Conservation (phyloP, 2,797 vertebrate genomes). For the Acanthis flammea region DNA sequence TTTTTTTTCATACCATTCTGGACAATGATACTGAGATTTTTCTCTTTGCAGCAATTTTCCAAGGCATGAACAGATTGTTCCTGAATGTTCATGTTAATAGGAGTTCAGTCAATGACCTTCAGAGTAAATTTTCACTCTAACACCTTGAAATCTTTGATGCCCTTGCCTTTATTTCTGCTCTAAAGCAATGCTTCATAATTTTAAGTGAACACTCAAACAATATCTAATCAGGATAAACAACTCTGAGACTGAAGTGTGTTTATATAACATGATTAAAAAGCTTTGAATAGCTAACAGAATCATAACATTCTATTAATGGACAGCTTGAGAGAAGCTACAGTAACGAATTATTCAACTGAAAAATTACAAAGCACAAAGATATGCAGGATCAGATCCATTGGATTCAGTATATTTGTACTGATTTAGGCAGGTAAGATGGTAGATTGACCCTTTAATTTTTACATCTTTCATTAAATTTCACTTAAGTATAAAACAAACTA, state of each 20-base stretch:
- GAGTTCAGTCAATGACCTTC: constrained; percentile 2
- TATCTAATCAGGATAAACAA: constrained; percentile 36
- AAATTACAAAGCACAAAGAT: background rate
- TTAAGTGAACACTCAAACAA: background rate
- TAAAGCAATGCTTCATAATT: background rate
- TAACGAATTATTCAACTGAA: background rate
- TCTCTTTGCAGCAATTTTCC: background rate
- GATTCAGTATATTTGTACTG: background rate
- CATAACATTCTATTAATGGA: background rate
- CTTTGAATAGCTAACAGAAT: constrained; percentile 2
- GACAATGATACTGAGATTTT: background rate
- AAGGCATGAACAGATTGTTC: background rate
- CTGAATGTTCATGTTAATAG: background rate
- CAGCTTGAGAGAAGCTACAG: background rate
- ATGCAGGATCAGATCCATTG: background rate
- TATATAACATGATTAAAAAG: constrained; percentile 36
- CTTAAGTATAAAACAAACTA: background rate
- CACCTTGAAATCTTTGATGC: background rate
- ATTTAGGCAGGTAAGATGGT: background rate
- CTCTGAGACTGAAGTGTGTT: background rate
- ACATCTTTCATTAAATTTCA: background rate
- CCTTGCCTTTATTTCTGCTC: background rate
- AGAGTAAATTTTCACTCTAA: background rate
- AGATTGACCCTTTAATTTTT: background rate
- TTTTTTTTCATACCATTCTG: background rate